Conservation (phyloP, 1,140 invertebrate genomes). For the Trigoniulus corallinus region DNA sequence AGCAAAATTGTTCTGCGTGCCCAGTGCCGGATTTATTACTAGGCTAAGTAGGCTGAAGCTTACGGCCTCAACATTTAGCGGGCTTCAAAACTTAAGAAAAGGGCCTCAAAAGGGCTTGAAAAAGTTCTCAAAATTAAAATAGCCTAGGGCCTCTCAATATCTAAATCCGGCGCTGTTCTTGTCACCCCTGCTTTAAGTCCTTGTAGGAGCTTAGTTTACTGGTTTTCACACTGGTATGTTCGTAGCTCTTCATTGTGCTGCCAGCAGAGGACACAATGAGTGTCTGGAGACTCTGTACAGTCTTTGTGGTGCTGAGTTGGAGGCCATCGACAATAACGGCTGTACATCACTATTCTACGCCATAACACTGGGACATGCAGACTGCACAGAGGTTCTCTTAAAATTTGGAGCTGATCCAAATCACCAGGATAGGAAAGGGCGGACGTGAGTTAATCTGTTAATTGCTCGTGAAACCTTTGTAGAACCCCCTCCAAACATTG, state of each 20-base stretch:
- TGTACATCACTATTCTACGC: slow-evolving; percentile 94
- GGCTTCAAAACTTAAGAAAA: too few relatives aligned
- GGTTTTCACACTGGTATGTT: not conserved
- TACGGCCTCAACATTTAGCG: too few relatives aligned
- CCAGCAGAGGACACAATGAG: slow-evolving; percentile 81
- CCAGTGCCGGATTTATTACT: too few relatives aligned
- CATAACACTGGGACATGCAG: slow-evolving; percentile 83
- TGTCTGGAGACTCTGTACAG: slow-evolving; percentile 78
- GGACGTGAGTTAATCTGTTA: slow-evolving; percentile 41
- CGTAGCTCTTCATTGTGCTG: slow-evolving; percentile 80
- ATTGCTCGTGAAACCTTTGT: not conserved
- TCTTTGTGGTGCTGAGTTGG: slow-evolving; percentile 70
- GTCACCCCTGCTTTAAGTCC: not conserved
- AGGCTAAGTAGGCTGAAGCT: too few relatives aligned
- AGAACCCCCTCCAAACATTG: slow-evolving; percentile 9
- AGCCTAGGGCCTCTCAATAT: too few relatives aligned
- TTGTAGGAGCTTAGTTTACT: not conserved
- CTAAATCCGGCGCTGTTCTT: too few relatives aligned
- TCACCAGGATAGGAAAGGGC: slow-evolving; percentile 75
- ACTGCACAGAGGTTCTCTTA: slow-evolving; percentile 75
- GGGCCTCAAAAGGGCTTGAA: too few relatives aligned
- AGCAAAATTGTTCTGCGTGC: too few relatives aligned
- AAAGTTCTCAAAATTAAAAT: too few relatives aligned
- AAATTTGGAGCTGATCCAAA: slow-evolving; percentile 77
- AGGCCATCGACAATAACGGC: slow-evolving; percentile 66